Percentiles rank a stretch among this genome's conserved stretches.
phyloP scores from a whole-genome alignment of 2,113 vertebrate genomes.

The Nanorana parkeri region DNA sequence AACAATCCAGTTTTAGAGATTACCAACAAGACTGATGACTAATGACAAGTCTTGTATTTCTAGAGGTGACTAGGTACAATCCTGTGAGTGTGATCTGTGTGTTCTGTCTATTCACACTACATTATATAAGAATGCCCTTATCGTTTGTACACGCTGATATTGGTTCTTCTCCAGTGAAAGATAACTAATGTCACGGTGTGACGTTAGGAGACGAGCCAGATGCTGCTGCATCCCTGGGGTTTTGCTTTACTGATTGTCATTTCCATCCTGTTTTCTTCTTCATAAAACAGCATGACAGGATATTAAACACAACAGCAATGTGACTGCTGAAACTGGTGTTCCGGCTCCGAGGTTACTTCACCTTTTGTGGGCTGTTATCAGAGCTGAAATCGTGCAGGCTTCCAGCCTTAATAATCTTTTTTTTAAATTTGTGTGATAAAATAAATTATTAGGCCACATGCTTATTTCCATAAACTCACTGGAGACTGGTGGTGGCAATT shows the following conservation, averaged over 20 bases:
- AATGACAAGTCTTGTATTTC: too few species aligned
- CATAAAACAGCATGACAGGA: conserved; percentile 53
- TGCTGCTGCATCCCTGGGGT: conserved; percentile 23
- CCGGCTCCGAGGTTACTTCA: conserved; percentile 35
- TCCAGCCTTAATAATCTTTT: not conserved
- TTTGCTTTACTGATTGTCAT: conserved; percentile 49
- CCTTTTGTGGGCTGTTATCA: conserved; percentile 15
- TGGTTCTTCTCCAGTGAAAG: conserved; percentile 3
- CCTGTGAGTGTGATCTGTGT: not conserved
- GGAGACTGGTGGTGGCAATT: not conserved
- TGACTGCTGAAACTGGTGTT: conserved; percentile 22
- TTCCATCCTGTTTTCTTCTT: conserved; percentile 44
- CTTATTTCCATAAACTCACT: too few species aligned
- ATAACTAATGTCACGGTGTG: conserved; percentile 26
- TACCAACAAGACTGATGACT: too few species aligned
- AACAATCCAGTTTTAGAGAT: too few species aligned
- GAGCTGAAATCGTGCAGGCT: not conserved
- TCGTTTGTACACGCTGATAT: not conserved
- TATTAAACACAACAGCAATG: conserved; percentile 48
- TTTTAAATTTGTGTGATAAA: too few species aligned
- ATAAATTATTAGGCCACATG: too few species aligned
- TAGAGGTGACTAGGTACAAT: too few species aligned
- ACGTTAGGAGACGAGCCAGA: conserved; percentile 24
- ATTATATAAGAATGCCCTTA: not conserved
- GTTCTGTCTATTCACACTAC: too few species aligned